Evolutionary conservation across 2,113 vertebrate species (phyloP).

Genomic region (Ceyx melanurus): DNA sequence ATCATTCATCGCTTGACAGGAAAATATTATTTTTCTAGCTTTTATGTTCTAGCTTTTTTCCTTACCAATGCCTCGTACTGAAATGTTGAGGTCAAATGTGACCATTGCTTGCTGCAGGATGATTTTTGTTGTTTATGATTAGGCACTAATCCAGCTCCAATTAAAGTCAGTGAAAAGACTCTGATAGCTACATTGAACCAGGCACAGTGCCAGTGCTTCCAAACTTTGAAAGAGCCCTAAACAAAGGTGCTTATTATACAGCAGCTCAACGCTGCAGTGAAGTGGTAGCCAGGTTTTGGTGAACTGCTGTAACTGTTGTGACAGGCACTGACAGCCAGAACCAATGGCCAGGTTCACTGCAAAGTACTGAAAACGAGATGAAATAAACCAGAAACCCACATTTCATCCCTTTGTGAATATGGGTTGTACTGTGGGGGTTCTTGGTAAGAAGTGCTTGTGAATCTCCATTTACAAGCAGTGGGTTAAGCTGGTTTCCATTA

Average conservation of each 20-base stretch:
- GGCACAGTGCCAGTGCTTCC: not conserved
- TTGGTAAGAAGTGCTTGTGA: not conserved
- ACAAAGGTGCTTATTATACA: slow-evolving; percentile 42
- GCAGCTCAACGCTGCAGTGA: not conserved
- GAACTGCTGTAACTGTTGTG: not conserved
- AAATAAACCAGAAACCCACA: not conserved
- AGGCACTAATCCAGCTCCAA: slow-evolving; percentile 46
- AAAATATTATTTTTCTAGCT: not conserved
- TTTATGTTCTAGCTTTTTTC: not conserved
- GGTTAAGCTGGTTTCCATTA: not conserved
- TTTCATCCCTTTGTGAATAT: not conserved
- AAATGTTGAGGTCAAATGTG: slow-evolving; percentile 38
- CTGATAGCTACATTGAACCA: slow-evolving; percentile 22
- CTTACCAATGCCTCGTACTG: not conserved
- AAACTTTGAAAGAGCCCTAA: slow-evolving; percentile 23
- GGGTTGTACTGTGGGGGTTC: not conserved
- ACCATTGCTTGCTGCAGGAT: not conserved
- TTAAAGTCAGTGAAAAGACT: slow-evolving; percentile 53
- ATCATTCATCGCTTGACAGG: not conserved
- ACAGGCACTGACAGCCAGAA: not conserved
- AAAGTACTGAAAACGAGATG: not conserved
- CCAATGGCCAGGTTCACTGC: not conserved
- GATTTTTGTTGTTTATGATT: slow-evolving; percentile 29
- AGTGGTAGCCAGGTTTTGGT: not conserved
- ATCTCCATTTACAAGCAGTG: not conserved